Conservation (phyloP, 2,113 vertebrate genomes). For the Pomatostomus ruficeps region DNA sequence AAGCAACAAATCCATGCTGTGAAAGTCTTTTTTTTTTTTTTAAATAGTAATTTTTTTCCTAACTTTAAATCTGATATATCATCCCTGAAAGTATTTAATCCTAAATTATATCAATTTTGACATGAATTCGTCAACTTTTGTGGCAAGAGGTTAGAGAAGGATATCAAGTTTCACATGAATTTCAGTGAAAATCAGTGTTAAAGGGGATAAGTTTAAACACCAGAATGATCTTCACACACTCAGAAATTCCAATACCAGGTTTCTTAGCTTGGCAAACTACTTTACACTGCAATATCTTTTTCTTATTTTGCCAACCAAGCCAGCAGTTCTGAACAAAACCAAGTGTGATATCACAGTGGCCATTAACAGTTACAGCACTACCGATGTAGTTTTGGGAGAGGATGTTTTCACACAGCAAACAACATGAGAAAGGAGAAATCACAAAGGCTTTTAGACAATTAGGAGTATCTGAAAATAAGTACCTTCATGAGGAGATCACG, state of each 20-base stretch:
- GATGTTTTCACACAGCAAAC: background rate
- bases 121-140: background rate
- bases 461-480: slow-evolving; percentile 29
- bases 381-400: background rate
- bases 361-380: background rate
- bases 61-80: background rate
- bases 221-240: background rate
- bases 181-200: background rate
- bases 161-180: background rate
- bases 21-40: background rate
- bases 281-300: background rate
- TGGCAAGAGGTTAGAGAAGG: background rate
- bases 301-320: background rate
- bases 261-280: background rate
- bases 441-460: background rate
- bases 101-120: background rate
- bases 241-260: background rate
- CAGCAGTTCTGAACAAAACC: background rate
- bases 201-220: background rate
- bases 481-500: slow-evolving; percentile 57
- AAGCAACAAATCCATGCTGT: background rate
- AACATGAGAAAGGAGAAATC: background rate
- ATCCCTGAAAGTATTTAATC: background rate
- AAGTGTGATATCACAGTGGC: background rate
- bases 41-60: background rate